phyloP scores from a whole-genome alignment of 2,888 invertebrate genomes.

The Sinodicranocentrus sp. region DNA sequence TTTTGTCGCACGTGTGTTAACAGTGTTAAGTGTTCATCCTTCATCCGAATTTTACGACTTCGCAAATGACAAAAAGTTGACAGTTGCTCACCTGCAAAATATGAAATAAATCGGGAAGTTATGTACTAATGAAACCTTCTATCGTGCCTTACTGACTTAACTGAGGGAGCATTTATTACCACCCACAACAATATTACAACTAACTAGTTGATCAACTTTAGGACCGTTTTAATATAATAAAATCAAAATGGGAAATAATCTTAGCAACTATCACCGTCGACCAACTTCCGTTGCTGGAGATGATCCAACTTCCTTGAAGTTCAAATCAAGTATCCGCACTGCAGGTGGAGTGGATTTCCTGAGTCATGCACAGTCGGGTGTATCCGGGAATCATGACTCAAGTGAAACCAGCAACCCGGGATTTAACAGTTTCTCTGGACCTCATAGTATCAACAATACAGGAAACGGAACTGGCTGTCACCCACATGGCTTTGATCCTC shows the following conservation, averaged over 20 bases:
- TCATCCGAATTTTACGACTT: no score
- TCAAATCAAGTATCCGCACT: conserved; percentile 73
- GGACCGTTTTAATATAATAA: no score
- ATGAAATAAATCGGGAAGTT: no score
- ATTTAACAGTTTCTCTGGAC: conserved; percentile 61
- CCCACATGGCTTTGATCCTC: conserved; percentile 58
- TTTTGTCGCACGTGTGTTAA: no score
- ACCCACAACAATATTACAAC: no score
- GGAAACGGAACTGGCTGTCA: conserved; percentile 52
- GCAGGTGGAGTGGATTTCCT: conserved; percentile 63
- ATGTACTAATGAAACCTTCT: no score
- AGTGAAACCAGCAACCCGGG: conserved; percentile 71
- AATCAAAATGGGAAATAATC: conserved; percentile 70
- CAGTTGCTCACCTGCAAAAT: no score
- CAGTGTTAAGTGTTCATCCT: no score
- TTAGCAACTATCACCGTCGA: conserved; percentile 70
- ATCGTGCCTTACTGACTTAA: no score
- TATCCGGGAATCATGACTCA: conserved; percentile 59
- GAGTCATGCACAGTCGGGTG: conserved; percentile 59
- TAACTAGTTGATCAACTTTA: no score
- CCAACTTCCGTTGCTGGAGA: conserved; percentile 65
- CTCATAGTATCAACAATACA: conserved; percentile 45
- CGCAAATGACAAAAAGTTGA: no score
- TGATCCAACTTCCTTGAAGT: conserved; percentile 64
- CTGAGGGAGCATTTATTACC: no score